A percentile compares a stretch with the other conserved stretches of the same genome.
These are phyloP conservation scores for Bembecia ichneumoniformis DNA, from an alignment of 2,888 invertebrate genomes.

Conservation along the genomic window DNA sequence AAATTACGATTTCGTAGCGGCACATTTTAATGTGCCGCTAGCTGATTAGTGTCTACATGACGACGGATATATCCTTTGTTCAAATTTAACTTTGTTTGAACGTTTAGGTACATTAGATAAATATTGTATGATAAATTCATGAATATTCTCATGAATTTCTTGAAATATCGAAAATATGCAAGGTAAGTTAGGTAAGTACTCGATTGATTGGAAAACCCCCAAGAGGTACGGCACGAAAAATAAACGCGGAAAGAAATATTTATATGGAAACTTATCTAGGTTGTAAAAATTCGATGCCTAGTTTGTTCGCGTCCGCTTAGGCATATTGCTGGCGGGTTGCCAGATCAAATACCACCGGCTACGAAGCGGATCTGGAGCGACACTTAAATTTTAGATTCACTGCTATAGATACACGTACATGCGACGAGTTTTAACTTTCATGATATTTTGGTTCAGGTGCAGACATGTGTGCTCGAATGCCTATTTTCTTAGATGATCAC, in stretches of 20 bases:
- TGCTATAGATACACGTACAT: slow-evolving; percentile 3
- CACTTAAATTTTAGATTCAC: slow-evolving; percentile 53
- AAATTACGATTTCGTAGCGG: slow-evolving; percentile 4
- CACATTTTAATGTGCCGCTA: slow-evolving; percentile 8
- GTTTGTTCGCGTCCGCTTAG: slow-evolving; percentile 39
- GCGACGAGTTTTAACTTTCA: slow-evolving; percentile 1
- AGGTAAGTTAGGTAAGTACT: no score
- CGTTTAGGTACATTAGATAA: no score
- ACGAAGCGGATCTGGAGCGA: slow-evolving; percentile 32
- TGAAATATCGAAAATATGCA: no score
- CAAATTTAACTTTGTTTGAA: no score
- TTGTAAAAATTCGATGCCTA: slow-evolving; percentile 52
- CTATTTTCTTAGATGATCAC: background rate
- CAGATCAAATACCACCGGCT: slow-evolving; percentile 48
- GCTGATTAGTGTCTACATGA: slow-evolving; percentile 9
- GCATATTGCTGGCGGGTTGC: slow-evolving; percentile 52
- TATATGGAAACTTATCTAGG: slow-evolving; percentile 36
- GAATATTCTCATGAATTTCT: no score
- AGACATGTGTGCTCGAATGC: background rate
- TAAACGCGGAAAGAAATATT: slow-evolving; percentile 5
- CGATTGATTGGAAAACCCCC: no score
- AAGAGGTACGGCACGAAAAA: no score
- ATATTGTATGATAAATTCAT: no score
- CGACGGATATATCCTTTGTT: background rate
- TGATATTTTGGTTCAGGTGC: background rate